Evolutionary conservation across 1,140 invertebrate species (phyloP), one percentile per base, ranked within the genome.

Genomic region (Meloidogyne chitwoodi): DNA sequence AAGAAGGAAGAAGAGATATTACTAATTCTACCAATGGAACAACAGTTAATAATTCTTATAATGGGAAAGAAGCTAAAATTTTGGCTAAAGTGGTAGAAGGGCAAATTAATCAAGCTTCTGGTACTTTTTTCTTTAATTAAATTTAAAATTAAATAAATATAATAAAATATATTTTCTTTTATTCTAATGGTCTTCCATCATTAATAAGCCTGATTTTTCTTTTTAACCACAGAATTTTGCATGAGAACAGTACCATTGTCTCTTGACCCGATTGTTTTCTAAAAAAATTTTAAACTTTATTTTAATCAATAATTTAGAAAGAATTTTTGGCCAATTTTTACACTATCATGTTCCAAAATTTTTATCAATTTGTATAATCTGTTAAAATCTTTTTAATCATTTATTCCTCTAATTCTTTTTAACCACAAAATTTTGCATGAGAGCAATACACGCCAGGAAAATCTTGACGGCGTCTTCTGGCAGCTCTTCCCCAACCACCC

Each of bases 191-290:
- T n/a, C n/a, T n/a, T n/a, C n/a, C n/a, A n/a, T n/a, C n/a, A n/a
- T n/a, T 0, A 38, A 38, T 8, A 10, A 38, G 34, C 8, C 34
- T 38, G 0, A 8, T 4, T 38, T n/a, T 24, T 24, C 14, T 16
- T 38, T 73, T 62, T 73, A 34, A 16, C 71, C 71, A 64, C 71
- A 73, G 29, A 73, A 61, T 63, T 73, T 73, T 22, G 71, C 71
- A 63, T 73, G 71, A 19, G 71, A 56, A 29, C 71, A 73, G n/a
- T 73, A 73, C 34, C 34, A 38, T 38, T 38, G 34, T 38, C 34
- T 38, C 34, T 38, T 38, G 34, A 38, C 34, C 8, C 34, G 34
- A 38, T 38, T 38, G 34, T 8, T 38, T 38, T 38, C 34, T 38
- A 38, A 38, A 38, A 38, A 8, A 38, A 38, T 38, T 38, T 10